Conservation (phyloP, 2,113 vertebrate genomes). For the Apteryx owenii region DNA sequence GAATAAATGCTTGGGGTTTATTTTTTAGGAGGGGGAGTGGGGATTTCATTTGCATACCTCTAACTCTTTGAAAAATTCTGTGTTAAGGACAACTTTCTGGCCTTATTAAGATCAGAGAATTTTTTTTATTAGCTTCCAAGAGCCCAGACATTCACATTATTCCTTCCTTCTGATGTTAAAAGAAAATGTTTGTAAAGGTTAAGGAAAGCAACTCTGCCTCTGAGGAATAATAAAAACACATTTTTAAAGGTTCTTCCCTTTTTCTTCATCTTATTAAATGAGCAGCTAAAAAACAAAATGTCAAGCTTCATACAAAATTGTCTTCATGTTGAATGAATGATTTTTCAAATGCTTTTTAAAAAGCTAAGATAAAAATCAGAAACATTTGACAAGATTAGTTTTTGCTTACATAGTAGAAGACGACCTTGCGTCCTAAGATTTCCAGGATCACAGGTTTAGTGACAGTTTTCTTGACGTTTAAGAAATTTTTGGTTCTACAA, state of each 20-base stretch:
- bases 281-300: slow-evolving; percentile 49
- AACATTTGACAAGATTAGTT: background rate
- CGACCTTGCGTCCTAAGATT: background rate
- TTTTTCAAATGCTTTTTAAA: background rate
- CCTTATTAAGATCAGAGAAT: background rate
- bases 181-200: slow-evolving; percentile 50
- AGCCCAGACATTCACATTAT: background rate
- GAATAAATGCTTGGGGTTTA: background rate
- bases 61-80: background rate
- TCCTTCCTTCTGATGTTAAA: slow-evolving; percentile 13
- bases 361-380: background rate
- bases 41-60: background rate
- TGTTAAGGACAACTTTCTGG: background rate
- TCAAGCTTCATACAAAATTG: slow-evolving; percentile 12
- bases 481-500: background rate
- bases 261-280: slow-evolving; percentile 34
- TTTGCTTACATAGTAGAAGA: background rate
- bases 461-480: background rate
- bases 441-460: background rate
- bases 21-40: background rate
- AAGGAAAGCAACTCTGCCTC: slow-evolving; percentile 40
- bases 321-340: background rate
- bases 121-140: background rate
- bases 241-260: slow-evolving; percentile 39
- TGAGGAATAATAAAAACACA: background rate